Base-by-base conservation (phyloP, 2,888 invertebrate genomes). In the Parnassius glacialis region DNA sequence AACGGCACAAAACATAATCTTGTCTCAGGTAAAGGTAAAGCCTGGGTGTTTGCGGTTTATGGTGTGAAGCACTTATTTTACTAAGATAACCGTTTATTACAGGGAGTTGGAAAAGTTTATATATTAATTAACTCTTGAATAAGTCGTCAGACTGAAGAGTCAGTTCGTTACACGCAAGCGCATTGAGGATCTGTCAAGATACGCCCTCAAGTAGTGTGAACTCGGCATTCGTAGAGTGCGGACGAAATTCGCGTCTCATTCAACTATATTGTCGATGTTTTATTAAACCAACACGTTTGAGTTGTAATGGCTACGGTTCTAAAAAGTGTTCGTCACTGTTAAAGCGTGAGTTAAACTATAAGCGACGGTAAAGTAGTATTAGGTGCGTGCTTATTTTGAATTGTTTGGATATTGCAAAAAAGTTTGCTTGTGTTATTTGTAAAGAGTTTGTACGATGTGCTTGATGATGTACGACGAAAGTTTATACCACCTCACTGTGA, bases 81-180 rank as follows among this genome's bases (percentile, higher is more conserved):
- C 85, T 87, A 85, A 82, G 78, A 78, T 78, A 79, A 82, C 81
- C 85, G 78, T 82, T 83, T 90, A 84, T 85, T 87, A 83, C 78
- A 78, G 77, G 78, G 83, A 81, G 82, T 79, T 76, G 81, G 83
- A 87, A 90, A 90, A 89, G 88, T 90, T 90, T 86, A 88, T 88
- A 87, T 89, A 90, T 89, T 90, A 90, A 90, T 90, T 90, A 90
- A 89, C 87, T 87, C 76, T 81, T 83, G 87, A 87, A 86, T 86
- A 87, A 90, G 88, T 88, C 87, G 85, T 82, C 81, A 83, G 80
- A 81, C 79, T 78, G 81, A 88, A 85, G 87, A 88, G 87, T 88
- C 87, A 87, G 87, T 89, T 78, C 70, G 80, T 76, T 84, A 74
- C 70, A 83, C 90, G 90, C 90, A 89, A 66, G 90, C 90, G 90